phyloP scores from a whole-genome alignment of 2,113 vertebrate genomes.

The Lepidothrix coronata region DNA sequence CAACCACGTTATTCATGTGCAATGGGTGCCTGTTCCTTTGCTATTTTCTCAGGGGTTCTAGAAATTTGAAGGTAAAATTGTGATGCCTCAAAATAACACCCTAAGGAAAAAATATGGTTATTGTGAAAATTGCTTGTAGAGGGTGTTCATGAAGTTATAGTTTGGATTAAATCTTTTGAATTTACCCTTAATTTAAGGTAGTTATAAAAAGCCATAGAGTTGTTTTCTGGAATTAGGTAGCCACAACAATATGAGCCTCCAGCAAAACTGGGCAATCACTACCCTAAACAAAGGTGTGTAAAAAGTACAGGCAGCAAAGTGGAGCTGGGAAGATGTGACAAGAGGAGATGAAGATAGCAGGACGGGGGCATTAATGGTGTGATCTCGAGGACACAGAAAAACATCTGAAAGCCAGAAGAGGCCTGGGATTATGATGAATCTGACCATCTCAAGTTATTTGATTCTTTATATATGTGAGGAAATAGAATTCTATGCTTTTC shows the following conservation, averaged over 20 bases:
- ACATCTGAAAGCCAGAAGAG: not conserved
- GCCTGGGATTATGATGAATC: not conserved
- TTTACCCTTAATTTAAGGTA: not conserved
- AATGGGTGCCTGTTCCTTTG: not conserved
- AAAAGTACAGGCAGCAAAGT: not conserved
- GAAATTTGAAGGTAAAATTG: not conserved
- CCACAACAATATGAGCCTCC: not conserved
- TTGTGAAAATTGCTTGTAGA: not conserved
- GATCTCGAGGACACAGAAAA: not conserved
- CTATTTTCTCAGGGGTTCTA: slow-evolving; percentile 5
- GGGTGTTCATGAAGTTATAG: not conserved
- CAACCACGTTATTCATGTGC: accelerated
- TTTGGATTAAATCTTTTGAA: not conserved
- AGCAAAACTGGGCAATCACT: not conserved
- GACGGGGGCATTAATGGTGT: not conserved
- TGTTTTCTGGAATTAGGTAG: not conserved
- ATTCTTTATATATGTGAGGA: not conserved
- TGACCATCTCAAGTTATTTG: not conserved
- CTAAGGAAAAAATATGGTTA: not conserved
- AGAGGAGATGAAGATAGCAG: not conserved
- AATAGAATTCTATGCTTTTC: not conserved
- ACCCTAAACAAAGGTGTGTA: not conserved
- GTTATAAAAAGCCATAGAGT: not conserved
- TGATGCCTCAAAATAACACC: not conserved
- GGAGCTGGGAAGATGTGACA: not conserved